These are phyloP conservation scores for Gisinianus flammeolus DNA, from an alignment of 2,888 invertebrate genomes.

Conservation along the genomic window DNA sequence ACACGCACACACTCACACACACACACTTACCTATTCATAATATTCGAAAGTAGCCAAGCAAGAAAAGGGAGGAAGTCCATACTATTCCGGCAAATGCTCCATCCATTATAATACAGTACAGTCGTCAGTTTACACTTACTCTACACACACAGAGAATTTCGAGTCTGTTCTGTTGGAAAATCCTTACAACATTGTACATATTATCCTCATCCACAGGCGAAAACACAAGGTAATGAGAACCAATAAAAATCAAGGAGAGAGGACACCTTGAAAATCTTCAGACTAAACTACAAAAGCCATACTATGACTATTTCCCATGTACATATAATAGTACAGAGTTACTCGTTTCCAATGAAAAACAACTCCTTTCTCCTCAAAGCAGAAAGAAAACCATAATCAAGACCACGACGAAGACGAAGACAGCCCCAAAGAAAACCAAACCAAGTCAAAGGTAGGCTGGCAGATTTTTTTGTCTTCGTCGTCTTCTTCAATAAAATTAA, in stretches of 20 bases:
- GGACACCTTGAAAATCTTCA: not conserved
- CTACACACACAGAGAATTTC: not conserved
- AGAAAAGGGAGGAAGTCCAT: not conserved
- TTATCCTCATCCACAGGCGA: not conserved
- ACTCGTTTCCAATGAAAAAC: not conserved
- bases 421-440: not conserved
- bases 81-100: not conserved
- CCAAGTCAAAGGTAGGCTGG: not conserved
- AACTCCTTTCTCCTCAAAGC: not conserved
- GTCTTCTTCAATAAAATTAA: not conserved
- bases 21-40: no score
- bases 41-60: not conserved
- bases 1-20: no score
- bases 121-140: not conserved
- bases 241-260: not conserved
- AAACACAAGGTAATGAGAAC: not conserved
- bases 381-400: not conserved
- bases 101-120: not conserved
- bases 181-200: not conserved
- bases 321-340: not conserved
- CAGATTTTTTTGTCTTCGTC: not conserved
- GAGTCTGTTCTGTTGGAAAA: not conserved
- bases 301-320: no score
- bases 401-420: not conserved
- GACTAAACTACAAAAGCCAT: no score